Percentiles rank a stretch among this genome's conserved stretches.
phyloP scores from a whole-genome alignment of 2,113 vertebrate species.

The Anoplopoma fimbria region DNA sequence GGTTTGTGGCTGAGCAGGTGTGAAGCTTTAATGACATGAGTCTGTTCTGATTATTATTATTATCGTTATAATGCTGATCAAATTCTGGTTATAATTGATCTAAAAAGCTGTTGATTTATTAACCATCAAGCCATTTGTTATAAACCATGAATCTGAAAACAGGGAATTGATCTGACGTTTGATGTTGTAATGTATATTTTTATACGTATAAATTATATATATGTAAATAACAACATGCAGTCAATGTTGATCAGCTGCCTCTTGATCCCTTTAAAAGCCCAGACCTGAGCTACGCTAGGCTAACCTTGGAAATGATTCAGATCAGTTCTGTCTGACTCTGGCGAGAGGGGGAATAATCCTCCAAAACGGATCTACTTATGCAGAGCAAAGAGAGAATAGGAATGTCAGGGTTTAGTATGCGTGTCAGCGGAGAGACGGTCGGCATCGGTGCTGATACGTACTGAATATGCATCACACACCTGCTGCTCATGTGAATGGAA shows the following conservation, averaged over 20 bases:
- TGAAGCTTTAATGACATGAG: too few species aligned
- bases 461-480: conserved; percentile 5
- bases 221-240: neutral
- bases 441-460: conserved; percentile 21
- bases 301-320: neutral
- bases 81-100: too few species aligned
- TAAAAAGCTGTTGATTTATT: neutral
- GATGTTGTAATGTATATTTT: neutral
- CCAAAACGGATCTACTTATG: neutral
- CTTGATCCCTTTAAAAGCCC: neutral
- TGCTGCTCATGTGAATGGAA: conserved; percentile 1
- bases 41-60: too few species aligned
- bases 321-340: neutral
- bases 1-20: too few species aligned
- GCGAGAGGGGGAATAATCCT: neutral
- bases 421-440: neutral
- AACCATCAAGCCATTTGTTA: neutral
- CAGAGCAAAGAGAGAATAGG: neutral
- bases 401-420: conserved; percentile 25
- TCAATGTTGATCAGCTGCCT: neutral
- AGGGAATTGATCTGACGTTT: neutral
- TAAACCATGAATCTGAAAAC: neutral
- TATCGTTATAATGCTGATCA: too few species aligned
- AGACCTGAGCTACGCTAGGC: neutral
- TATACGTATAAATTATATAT: neutral